Percentiles rank a stretch among this genome's conserved stretches.
Evolutionary conservation across 2,797 vertebrate species (phyloP).

Genomic region (Halcyon chelicuti): DNA sequence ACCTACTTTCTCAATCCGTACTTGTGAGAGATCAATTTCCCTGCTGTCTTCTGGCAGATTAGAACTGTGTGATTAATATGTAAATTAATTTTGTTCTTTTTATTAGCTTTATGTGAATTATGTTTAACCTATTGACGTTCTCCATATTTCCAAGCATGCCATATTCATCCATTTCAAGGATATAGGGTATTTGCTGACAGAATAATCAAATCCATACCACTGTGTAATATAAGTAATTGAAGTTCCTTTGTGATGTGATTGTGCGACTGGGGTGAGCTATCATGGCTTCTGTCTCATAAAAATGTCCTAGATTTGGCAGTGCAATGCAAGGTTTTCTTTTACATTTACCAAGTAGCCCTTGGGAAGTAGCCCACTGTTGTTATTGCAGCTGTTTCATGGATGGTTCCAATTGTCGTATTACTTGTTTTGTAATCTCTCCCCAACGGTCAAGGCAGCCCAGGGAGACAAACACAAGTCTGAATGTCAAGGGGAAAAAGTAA

Average conservation of each 20-base stretch:
- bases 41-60: conserved; percentile 34
- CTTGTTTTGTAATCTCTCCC: not conserved
- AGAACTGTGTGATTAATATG: conserved; percentile 53
- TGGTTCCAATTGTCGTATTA: not conserved
- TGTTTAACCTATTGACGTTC: not conserved
- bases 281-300: not conserved
- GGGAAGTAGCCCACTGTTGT: not conserved
- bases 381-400: not conserved
- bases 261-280: not conserved
- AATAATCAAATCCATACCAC: conserved; percentile 37
- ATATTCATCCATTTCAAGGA: conserved; percentile 28
- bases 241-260: not conserved
- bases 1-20: not conserved
- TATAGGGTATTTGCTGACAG: conserved; percentile 5
- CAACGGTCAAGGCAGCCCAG: not conserved
- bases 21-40: conserved; percentile 21
- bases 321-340: not conserved
- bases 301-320: not conserved
- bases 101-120: conserved; percentile 56
- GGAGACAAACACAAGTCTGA: not conserved
- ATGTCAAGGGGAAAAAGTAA: not conserved
- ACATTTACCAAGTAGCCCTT: not conserved
- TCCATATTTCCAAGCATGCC: conserved; percentile 40
- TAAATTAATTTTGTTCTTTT: conserved; percentile 53
- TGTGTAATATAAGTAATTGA: conserved; percentile 33